Conservation (phyloP, 2,888 invertebrate genomes). For the Rhagophthalmus giganteus region DNA sequence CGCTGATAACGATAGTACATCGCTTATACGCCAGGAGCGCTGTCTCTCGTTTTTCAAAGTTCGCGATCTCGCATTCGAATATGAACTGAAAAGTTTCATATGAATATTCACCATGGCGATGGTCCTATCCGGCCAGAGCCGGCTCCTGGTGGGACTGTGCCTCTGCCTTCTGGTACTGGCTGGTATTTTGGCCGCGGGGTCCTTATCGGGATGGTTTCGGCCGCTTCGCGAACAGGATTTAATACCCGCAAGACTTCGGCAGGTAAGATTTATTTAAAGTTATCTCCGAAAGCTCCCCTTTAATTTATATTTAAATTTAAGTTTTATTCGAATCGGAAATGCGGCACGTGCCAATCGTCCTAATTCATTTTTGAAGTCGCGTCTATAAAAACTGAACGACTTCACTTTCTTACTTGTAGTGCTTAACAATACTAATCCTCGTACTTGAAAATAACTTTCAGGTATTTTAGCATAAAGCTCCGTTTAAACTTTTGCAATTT, state of each 20-base stretch:
- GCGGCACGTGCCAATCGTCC: background rate
- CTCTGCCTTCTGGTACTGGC: constrained; percentile 62
- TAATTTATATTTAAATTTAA: background rate
- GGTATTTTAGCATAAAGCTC: background rate
- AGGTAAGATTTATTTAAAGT: constrained; percentile 55
- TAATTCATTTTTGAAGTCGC: background rate
- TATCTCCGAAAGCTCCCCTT: background rate
- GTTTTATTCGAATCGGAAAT: background rate
- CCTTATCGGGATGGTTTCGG: constrained; percentile 66
- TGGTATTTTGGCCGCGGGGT: constrained; percentile 61
- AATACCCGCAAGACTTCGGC: constrained; percentile 61
- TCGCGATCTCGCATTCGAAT: constrained; percentile 25
- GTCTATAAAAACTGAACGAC: too few species aligned
- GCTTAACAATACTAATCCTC: background rate
- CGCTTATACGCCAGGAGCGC: constrained; percentile 46
- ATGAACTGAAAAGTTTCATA: constrained; percentile 5
- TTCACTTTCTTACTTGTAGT: background rate
- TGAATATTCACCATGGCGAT: constrained; percentile 59
- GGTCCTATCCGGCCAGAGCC: constrained; percentile 67
- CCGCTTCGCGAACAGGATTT: constrained; percentile 59
- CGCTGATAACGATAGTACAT: constrained; percentile 48
- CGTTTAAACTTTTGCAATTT: background rate
- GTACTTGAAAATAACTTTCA: background rate
- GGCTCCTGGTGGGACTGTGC: constrained; percentile 61
- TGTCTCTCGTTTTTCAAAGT: constrained; percentile 41